Evolutionary conservation across 2,113 vertebrate genomes (phyloP).

Genomic region (Lamprotornis superbus): DNA sequence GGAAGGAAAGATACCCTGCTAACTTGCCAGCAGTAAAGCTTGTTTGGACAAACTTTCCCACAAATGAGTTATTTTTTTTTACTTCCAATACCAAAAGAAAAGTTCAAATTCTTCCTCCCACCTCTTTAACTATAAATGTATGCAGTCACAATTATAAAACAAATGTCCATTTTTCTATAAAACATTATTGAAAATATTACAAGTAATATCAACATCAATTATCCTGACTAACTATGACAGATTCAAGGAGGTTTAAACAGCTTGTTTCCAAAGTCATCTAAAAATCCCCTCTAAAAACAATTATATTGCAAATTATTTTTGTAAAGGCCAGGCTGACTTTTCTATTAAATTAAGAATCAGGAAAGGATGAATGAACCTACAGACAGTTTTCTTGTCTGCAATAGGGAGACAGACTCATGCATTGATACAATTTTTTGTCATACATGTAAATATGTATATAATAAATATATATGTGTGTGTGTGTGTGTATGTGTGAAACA

Average conservation of each 20-base stretch:
- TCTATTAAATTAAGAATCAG: neutral
- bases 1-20: conserved; percentile 53
- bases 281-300: neutral
- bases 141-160: neutral
- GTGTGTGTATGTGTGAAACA: neutral
- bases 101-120: neutral
- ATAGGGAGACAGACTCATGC: neutral
- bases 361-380: neutral
- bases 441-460: neutral
- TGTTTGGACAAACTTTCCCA: conserved; percentile 46
- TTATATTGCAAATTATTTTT: neutral
- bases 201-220: neutral
- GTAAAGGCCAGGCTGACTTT: neutral
- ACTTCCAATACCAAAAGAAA: neutral
- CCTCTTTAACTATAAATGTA: conserved; percentile 16
- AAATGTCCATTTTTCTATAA: neutral
- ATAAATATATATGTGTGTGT: neutral
- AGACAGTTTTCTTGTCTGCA: neutral
- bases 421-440: neutral
- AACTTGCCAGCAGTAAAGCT: conserved; percentile 65
- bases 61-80: neutral
- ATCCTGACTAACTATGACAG: neutral
- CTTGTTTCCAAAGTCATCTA: neutral
- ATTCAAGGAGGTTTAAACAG: conserved; percentile 10
- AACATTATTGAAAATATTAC: neutral